phyloP scores from a whole-genome alignment of 2,797 vertebrate genomes.

The Pachyuromys duprasi region DNA sequence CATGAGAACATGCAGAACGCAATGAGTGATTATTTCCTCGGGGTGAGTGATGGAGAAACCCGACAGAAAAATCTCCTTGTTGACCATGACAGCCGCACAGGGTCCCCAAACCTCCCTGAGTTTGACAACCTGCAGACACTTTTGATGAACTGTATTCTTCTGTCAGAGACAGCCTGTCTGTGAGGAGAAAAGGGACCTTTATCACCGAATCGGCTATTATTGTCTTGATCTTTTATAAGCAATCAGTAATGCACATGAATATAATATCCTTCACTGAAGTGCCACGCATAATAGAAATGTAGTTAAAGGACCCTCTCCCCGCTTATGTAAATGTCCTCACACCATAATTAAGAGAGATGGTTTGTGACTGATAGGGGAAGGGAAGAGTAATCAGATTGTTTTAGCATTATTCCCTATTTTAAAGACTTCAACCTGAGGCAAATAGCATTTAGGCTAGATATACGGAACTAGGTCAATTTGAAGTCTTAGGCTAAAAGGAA shows the following conservation, averaged over 20 bases:
- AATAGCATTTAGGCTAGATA: constrained; percentile 85
- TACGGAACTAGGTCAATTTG: constrained; percentile 79
- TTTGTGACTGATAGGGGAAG: constrained; percentile 88
- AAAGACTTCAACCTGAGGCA: constrained; percentile 86
- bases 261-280: constrained; percentile 91
- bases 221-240: constrained; percentile 92
- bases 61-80: constrained; percentile 94
- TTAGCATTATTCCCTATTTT: constrained; percentile 87
- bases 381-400: constrained; percentile 89
- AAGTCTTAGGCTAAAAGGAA: constrained; percentile 86
- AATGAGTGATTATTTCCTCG: constrained; percentile 95
- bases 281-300: constrained; percentile 91
- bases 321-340: constrained; percentile 90
- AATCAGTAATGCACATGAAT: constrained; percentile 91
- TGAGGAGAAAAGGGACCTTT: constrained; percentile 91
- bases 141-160: constrained; percentile 96
- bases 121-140: constrained; percentile 98
- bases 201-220: constrained; percentile 91
- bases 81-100: constrained; percentile 92
- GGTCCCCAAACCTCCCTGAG: constrained; percentile 90
- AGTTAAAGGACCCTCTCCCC: constrained; percentile 89
- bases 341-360: constrained; percentile 90
- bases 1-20: constrained; percentile 89
- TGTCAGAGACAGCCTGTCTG: constrained; percentile 94
- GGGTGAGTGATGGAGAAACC: constrained; percentile 94